A percentile compares a stretch with the other conserved stretches of the same genome.
These are phyloP conservation scores for Petrocephalus schoutedeni DNA, from an alignment of 2,797 vertebrate species.

Conservation along the genomic window DNA sequence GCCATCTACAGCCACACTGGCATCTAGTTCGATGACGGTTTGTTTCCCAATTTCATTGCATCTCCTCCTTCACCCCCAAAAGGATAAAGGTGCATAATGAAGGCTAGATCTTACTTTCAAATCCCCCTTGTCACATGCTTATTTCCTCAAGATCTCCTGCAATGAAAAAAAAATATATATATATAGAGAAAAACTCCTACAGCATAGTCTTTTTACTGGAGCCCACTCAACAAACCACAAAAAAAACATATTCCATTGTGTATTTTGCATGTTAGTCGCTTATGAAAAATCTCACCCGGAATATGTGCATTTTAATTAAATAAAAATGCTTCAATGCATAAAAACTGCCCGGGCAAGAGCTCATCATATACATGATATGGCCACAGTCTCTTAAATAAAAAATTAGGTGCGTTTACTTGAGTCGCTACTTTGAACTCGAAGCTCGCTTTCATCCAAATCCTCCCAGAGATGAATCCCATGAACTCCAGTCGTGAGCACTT, in stretches of 20 bases:
- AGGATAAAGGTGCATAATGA: background rate
- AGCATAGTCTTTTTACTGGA: background rate
- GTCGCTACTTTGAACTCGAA: background rate
- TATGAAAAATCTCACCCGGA: background rate
- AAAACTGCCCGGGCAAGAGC: background rate
- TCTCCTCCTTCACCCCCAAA: background rate
- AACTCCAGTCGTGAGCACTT: background rate
- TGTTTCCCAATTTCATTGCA: too few relatives aligned
- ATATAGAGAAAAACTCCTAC: background rate
- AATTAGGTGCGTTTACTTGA: background rate
- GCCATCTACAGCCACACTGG: background rate
- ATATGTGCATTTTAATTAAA: background rate
- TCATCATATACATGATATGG: background rate
- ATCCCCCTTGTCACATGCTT: background rate
- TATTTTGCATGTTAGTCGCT: background rate
- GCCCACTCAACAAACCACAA: background rate
- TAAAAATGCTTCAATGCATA: background rate
- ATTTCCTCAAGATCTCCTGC: background rate
- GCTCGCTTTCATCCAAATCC: background rate
- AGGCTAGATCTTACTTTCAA: background rate
- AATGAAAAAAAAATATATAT: background rate
- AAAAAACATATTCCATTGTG: background rate
- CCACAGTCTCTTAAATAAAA: conserved; percentile 1
- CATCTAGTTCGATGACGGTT: background rate
- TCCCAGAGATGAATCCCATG: background rate